Conservation (phyloP, 1,140 invertebrate species). For the Centruroides vittatus region DNA sequence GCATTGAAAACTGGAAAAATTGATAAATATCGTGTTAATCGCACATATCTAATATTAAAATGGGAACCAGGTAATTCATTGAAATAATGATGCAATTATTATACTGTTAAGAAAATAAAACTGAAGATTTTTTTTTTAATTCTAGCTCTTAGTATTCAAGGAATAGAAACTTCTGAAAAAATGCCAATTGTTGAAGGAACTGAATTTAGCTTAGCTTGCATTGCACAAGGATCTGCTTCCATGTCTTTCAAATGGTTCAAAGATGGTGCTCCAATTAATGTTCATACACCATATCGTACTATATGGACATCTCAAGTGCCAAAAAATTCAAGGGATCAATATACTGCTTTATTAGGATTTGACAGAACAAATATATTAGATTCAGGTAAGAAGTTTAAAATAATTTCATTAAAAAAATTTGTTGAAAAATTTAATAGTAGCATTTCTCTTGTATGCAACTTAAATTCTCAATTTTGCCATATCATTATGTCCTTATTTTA, state of each 20-base stretch:
- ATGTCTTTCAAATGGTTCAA: conserved; percentile 16
- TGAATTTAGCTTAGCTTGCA: conserved; percentile 14
- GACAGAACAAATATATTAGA: conserved; percentile 8
- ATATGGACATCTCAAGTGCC: conserved; percentile 15
- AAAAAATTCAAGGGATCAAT: conserved; percentile 16
- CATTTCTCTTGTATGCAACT: too few species aligned
- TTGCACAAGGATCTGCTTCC: conserved; percentile 12
- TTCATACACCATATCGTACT: conserved; percentile 3
- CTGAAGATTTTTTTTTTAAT: neutral
- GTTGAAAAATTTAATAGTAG: too few species aligned
- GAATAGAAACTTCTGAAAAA: conserved; percentile 8
- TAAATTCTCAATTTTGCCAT: too few species aligned
- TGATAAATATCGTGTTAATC: conserved; percentile 12
- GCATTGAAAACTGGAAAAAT: conserved; percentile 7
- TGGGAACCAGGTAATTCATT: conserved; percentile 11
- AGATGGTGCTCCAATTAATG: conserved; percentile 11
- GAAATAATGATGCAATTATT: neutral
- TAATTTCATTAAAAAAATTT: too few species aligned
- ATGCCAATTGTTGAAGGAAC: conserved; percentile 12
- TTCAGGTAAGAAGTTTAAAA: conserved; percentile 8
- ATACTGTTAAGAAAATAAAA: neutral
- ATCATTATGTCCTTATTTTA: too few species aligned
- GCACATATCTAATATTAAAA: conserved; percentile 10
- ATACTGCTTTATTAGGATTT: conserved; percentile 15
- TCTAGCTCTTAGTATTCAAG: conserved; percentile 14